phyloP scores from a whole-genome alignment of 2,888 invertebrate genomes.

The Papilio elwesi region DNA sequence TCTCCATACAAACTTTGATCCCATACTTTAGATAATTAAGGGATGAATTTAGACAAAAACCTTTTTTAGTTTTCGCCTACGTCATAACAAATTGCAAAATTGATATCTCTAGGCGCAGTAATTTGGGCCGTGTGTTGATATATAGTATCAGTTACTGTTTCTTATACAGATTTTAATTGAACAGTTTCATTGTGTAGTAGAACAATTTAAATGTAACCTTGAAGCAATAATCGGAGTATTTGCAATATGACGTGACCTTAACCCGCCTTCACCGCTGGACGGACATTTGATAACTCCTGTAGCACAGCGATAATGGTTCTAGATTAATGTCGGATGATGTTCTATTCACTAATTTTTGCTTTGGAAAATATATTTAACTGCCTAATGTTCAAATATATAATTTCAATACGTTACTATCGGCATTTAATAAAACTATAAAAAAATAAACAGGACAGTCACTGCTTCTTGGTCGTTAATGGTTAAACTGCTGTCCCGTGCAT shows the following conservation, averaged over 20 bases:
- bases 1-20: too few species aligned
- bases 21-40: too few species aligned
- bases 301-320: slow-evolving; percentile 5
- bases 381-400: not conserved
- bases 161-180: not conserved
- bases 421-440: too few species aligned
- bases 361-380: not conserved
- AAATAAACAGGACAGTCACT: not conserved
- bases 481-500: not conserved
- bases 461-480: not conserved
- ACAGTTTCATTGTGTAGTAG: not conserved
- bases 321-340: not conserved
- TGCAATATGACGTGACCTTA: slow-evolving; percentile 26
- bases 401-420: not conserved
- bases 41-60: too few species aligned
- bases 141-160: too few species aligned
- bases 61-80: too few species aligned
- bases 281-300: slow-evolving; percentile 26
- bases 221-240: slow-evolving; percentile 12
- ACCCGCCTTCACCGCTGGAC: slow-evolving; percentile 24
- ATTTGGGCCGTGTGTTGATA: too few species aligned
- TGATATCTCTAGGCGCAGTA: too few species aligned
- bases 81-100: too few species aligned
- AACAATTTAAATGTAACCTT: not conserved
- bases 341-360: slow-evolving; percentile 4